Base-by-base conservation (phyloP, 53 echinoderm and acorn worm species). In the Antedon mediterranea region DNA sequence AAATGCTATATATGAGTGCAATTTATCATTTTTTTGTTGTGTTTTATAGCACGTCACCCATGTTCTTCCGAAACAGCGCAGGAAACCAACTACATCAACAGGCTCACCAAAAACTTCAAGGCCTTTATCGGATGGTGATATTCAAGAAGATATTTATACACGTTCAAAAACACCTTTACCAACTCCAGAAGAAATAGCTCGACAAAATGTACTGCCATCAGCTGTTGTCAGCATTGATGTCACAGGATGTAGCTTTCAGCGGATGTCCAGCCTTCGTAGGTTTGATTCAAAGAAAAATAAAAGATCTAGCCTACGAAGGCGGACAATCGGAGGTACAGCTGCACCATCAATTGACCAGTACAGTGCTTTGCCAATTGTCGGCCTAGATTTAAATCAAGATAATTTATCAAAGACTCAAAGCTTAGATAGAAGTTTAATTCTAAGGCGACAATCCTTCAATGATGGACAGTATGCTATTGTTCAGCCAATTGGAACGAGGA, bases 101-200 rank as follows among this genome's bases (percentile, higher is more conserved):
- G 77, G 82, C 74, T 78, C 88, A 42, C 80, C 80, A 73, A 85
- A 86, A 70, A 81, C 83, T 6, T 33, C 84, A 74, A 73, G 97
- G 3, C 88, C 88, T 31, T 89, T 85, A 34, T 97, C 97, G 27
- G 97, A 92, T n/a, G 86, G 80, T 3, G 92, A 92, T 75, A 79
- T 86, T 73, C 78, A 89, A 8, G 85, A 85, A 34, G 87, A 87
- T 74, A 82, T 85, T 33, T 73, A 87, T 71, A 85, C 82, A 71
- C 87, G 85, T 3, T 72, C 82, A 32, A 86, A 89, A 26, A 86
- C 86, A 31, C 89, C 92, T 20, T 88, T 97, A 30, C 97, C 97
- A 6, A 97, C 97, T 26, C 97, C 97, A 0, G 97, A 97, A 74
- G 92, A 97, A 79, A 82, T 90, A 33, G 75, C 88, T 71, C 84